phyloP scores from a whole-genome alignment of 1,140 invertebrate genomes.

The Drosophila burlai region DNA sequence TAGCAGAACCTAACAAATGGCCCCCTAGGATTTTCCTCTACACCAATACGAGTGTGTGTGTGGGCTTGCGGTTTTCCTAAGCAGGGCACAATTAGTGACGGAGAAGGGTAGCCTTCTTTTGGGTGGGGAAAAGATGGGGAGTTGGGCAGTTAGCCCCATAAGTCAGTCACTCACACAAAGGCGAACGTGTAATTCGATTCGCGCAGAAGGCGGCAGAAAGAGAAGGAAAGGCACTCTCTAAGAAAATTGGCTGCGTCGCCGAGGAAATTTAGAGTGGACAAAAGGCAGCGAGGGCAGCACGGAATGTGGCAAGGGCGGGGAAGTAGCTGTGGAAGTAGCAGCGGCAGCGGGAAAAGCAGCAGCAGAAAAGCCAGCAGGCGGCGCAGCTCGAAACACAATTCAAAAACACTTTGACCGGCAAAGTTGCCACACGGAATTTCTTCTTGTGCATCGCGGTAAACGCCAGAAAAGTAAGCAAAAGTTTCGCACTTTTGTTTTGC shows the following conservation, averaged over 20 bases:
- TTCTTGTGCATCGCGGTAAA: conserved; percentile 64
- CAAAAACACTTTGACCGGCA: conserved; percentile 84
- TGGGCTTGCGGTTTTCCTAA: conserved; percentile 55
- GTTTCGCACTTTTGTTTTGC: conserved; percentile 62
- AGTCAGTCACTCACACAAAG: conserved; percentile 72
- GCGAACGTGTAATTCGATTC: conserved; percentile 72
- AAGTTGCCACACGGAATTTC: conserved; percentile 84
- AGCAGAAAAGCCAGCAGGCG: conserved; percentile 37
- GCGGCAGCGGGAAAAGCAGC: conserved; percentile 20
- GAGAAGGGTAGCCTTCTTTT: neutral
- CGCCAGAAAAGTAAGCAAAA: conserved; percentile 59
- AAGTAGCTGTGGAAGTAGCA: neutral
- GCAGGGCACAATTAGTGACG: conserved; percentile 69
- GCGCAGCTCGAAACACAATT: conserved; percentile 79
- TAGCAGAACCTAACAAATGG: conserved; percentile 57
- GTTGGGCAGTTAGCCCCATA: conserved; percentile 76
- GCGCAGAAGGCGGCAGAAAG: conserved; percentile 47
- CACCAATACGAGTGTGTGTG: neutral
- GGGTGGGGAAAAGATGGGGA: neutral
- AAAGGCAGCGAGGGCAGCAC: conserved; percentile 30
- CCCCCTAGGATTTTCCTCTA: conserved; percentile 23
- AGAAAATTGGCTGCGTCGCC: conserved; percentile 73
- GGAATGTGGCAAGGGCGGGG: conserved; percentile 3
- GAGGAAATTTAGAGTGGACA: conserved; percentile 79
- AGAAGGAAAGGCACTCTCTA: conserved; percentile 58